Percentiles rank a stretch among this genome's conserved stretches.
Conservation (phyloP, 2,888 invertebrate genomes). For the Coleophora flavipennella region DNA sequence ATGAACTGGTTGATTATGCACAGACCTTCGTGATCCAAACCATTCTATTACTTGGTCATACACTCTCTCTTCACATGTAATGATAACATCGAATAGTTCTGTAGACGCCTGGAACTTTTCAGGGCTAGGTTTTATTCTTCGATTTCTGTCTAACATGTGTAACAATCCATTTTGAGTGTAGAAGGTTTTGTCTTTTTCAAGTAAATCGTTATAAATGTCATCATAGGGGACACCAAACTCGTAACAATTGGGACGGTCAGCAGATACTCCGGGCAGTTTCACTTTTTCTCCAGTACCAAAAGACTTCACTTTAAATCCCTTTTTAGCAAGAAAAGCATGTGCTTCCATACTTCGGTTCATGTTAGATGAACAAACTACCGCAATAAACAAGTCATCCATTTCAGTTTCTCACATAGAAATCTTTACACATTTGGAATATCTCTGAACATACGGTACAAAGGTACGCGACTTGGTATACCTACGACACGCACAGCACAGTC, state of each 20-base stretch:
- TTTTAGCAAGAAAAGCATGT: slow-evolving; percentile 96
- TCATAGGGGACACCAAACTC: slow-evolving; percentile 97
- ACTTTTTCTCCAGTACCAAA: slow-evolving; percentile 96
- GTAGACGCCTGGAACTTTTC: slow-evolving; percentile 93
- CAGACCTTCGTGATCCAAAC: slow-evolving; percentile 86
- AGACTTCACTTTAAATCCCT: slow-evolving; percentile 95
- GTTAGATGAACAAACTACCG: slow-evolving; percentile 98
- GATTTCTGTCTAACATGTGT: slow-evolving; percentile 97
- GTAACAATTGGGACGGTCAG: slow-evolving; percentile 96
- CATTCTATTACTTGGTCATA: slow-evolving; percentile 98
- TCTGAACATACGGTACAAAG: too few relatives aligned
- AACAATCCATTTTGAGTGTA: slow-evolving; percentile 98
- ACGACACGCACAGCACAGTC: too few relatives aligned
- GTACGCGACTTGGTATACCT: too few relatives aligned
- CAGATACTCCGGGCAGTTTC: slow-evolving; percentile 95
- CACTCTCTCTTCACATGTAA: slow-evolving; percentile 98
- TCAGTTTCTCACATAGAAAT: not conserved
- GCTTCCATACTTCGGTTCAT: slow-evolving; percentile 99
- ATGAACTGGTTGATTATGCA: slow-evolving; percentile 91
- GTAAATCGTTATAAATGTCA: slow-evolving; percentile 93
- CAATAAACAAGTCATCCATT: slow-evolving; percentile 79
- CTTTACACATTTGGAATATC: too few relatives aligned
- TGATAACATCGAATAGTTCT: slow-evolving; percentile 95
- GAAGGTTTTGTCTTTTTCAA: slow-evolving; percentile 90
- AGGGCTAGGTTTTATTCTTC: slow-evolving; percentile 93